Evolutionary conservation across 2,888 invertebrate species (phyloP).

Genomic region (Sabatieria punctata): DNA sequence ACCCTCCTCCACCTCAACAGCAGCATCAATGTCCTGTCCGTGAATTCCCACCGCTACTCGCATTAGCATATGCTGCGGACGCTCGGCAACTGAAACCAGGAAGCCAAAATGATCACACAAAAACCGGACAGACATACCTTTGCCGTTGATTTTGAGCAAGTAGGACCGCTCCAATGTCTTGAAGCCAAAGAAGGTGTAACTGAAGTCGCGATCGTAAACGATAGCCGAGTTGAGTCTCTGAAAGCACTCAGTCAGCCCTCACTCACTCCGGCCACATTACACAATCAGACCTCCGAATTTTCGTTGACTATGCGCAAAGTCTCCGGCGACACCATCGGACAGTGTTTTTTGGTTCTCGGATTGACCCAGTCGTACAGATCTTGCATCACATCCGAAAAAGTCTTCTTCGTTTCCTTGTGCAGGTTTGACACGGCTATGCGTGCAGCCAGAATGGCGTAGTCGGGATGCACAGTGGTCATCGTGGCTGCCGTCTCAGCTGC

Average conservation of each 20-base stretch:
- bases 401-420: constrained; percentile 92
- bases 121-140: constrained; percentile 34
- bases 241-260: constrained; percentile 6
- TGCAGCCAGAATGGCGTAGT: constrained; percentile 56
- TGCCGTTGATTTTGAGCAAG: constrained; percentile 69
- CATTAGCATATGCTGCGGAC: constrained; percentile 98
- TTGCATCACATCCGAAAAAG: constrained; percentile 66
- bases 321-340: constrained; percentile 70
- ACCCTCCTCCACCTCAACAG: constrained; percentile 47
- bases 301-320: constrained; percentile 62
- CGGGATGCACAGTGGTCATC: constrained; percentile 90
- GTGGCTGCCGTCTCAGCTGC: constrained; percentile 98
- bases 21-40: constrained; percentile 72
- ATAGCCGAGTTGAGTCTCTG: constrained; percentile 71
- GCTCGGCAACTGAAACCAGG: constrained; percentile 51
- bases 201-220: constrained; percentile 88
- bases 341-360: constrained; percentile 49
- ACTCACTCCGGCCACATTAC: not conserved
- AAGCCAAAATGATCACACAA: not conserved
- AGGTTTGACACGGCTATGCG: constrained; percentile 89
- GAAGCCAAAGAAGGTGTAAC: constrained; percentile 96
- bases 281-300: constrained; percentile 50
- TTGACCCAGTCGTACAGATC: constrained; percentile 60
- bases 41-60: constrained; percentile 90
- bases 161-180: constrained; percentile 93